These are phyloP conservation scores for Patella caerulea DNA, from an alignment of 2,888 invertebrate genomes.

Conservation along the genomic window DNA sequence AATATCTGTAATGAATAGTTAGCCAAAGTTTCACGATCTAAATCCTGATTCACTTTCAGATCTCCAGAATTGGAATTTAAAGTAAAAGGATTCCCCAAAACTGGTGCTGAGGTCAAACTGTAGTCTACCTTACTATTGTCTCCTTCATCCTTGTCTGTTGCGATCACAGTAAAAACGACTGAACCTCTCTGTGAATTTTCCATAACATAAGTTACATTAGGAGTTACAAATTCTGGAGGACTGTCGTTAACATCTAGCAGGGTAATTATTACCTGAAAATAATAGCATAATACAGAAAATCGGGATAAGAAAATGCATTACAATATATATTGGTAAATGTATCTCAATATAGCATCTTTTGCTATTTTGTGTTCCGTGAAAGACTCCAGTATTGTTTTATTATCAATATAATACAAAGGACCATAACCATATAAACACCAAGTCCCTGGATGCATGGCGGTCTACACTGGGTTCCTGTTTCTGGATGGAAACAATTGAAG, in stretches of 20 bases:
- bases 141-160: slow-evolving; percentile 84
- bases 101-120: slow-evolving; percentile 61
- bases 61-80: slow-evolving; percentile 90
- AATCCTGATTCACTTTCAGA: slow-evolving; percentile 84
- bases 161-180: slow-evolving; percentile 90
- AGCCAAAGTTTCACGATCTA: slow-evolving; percentile 78
- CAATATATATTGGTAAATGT: too few species aligned
- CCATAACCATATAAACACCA: too few species aligned
- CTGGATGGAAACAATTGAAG: too few species aligned
- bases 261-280: slow-evolving; percentile 86
- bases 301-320: too few species aligned
- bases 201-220: slow-evolving; percentile 79
- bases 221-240: slow-evolving; percentile 87
- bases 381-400: too few species aligned
- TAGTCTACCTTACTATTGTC: slow-evolving; percentile 86
- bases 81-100: slow-evolving; percentile 82
- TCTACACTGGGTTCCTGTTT: too few species aligned
- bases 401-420: too few species aligned
- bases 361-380: too few species aligned
- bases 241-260: slow-evolving; percentile 91
- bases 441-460: too few species aligned
- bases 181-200: slow-evolving; percentile 80
- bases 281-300: too few species aligned
- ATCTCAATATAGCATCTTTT: too few species aligned
- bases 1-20: slow-evolving; percentile 57